Evolutionary conservation across 2,113 vertebrate genomes (phyloP), one percentile per base, ranked within the genome.

Genomic region (Ailuropoda melanoleuca): DNA sequence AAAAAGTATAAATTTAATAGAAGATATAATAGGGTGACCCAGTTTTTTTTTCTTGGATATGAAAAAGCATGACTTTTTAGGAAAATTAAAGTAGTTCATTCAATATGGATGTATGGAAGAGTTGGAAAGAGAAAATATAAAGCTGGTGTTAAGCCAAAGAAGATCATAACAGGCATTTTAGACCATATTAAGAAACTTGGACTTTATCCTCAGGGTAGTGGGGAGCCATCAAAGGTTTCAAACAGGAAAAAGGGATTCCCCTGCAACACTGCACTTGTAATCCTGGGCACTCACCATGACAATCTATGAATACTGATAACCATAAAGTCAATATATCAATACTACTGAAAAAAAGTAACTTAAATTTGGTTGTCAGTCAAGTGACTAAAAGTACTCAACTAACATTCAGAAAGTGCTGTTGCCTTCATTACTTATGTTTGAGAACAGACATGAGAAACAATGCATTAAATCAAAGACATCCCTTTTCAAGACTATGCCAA

Each of bases 151-250:
- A 85, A 94, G 83, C 72, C 84, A 86, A 95, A 37, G 50, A 64
- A 77, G 91, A 68, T 39, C 66, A 90, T 53, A 95, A 83, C 70
- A 84, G 53, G 37, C n/a, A 78, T 96, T 93, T 89, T 37, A 91
- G 78, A 50, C 50, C 37, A 85, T 37, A 43, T 56, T 46, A 92
- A 90, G 70, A 95, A 81, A 80, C 89, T 12, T 77, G 78, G 88
- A 82, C 87, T 96, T 86, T 53, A 86, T 58, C 62, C 34, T 19
- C 31, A 90, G n/a, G 24, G 6, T 26, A 78, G 58, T 43, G 26
- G 82, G n/a, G 43, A 66, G 29, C 26, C n/a, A 72, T 1, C 31
- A 26, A 93, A 68, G 31, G 50, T n/a, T 96, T 93, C 55, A 84
- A 80, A 53, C 7, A 77, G 56, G 83, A 94, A 80, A 50, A 87